Percentiles rank a stretch among this genome's conserved stretches.
Evolutionary conservation across 2,797 vertebrate species (phyloP).

Genomic region (Epinephelus malabaricus): DNA sequence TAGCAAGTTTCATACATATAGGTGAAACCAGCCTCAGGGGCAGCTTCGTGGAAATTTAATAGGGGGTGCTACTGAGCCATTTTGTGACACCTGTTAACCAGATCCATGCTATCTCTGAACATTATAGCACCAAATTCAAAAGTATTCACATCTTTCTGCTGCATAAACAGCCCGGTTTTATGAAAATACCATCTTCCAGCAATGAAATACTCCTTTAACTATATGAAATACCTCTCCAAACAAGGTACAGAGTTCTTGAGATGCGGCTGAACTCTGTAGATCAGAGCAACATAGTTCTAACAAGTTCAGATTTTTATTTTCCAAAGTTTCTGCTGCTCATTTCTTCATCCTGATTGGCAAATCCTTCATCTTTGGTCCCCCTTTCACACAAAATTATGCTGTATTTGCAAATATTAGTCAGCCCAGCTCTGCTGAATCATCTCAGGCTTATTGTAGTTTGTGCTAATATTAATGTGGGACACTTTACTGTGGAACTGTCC

Average conservation of each 20-base stretch:
- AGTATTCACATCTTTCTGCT: no score
- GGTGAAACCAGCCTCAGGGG: no score
- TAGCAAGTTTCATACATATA: no score
- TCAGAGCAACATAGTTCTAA: background rate
- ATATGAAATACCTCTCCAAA: background rate
- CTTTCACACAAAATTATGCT: background rate
- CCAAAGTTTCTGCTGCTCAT: background rate
- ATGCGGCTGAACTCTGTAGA: background rate
- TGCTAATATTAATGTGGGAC: conserved; percentile 43
- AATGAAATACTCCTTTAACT: background rate
- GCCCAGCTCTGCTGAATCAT: conserved; percentile 46
- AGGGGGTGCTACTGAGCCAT: no score
- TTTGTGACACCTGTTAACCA: no score
- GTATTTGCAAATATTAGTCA: conserved; percentile 21
- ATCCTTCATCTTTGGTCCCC: conserved; percentile 13
- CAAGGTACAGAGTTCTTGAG: background rate
- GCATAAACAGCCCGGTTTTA: no score
- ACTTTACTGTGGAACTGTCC: conserved; percentile 42
- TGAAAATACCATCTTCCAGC: no score
- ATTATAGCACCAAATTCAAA: no score
- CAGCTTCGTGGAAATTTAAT: no score
- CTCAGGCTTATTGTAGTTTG: conserved; percentile 25
- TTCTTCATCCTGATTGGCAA: conserved; percentile 8
- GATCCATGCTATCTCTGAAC: no score
- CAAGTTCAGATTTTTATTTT: background rate